Conservation (phyloP, 2,888 invertebrate genomes). For the Synergus umbraculus region DNA sequence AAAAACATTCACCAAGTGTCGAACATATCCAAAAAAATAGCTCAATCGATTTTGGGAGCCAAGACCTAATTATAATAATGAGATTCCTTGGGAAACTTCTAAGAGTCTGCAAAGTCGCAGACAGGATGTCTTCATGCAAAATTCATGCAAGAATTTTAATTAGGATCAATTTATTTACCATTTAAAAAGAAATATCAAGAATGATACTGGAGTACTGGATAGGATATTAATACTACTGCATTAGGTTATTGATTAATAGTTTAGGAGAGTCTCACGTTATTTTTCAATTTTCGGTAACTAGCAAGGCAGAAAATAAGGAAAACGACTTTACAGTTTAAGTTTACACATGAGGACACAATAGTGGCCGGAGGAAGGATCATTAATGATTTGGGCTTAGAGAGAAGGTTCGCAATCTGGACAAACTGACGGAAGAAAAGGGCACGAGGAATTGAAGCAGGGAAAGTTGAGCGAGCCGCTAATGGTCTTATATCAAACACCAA, state of each 20-base stretch:
- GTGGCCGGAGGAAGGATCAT: slow-evolving; percentile 57
- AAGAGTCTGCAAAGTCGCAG: neutral
- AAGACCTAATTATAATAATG: slow-evolving; percentile 3
- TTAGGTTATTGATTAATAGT: neutral
- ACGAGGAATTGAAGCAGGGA: slow-evolving; percentile 47
- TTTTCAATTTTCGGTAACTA: slow-evolving; percentile 17
- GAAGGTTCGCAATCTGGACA: slow-evolving; percentile 49
- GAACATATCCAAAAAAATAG: neutral
- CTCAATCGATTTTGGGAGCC: neutral
- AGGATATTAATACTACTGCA: neutral
- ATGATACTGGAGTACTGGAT: neutral
- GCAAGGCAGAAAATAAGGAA: slow-evolving; percentile 30
- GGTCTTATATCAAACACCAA: slow-evolving; percentile 67
- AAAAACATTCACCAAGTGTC: neutral
- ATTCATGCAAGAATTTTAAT: neutral
- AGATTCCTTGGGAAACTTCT: slow-evolving; percentile 22
- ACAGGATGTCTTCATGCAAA: neutral
- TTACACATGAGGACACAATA: slow-evolving; percentile 44
- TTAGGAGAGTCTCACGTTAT: neutral
- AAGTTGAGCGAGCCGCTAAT: slow-evolving; percentile 65
- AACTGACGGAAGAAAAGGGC: slow-evolving; percentile 46
- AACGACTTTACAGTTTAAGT: neutral
- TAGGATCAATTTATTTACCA: neutral
- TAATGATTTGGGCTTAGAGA: slow-evolving; percentile 56
- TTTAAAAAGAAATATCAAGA: too few relatives aligned